Evolutionary conservation across 2,113 vertebrate genomes (phyloP), one percentile per base, ranked within the genome.

Genomic region (Limanda limanda): DNA sequence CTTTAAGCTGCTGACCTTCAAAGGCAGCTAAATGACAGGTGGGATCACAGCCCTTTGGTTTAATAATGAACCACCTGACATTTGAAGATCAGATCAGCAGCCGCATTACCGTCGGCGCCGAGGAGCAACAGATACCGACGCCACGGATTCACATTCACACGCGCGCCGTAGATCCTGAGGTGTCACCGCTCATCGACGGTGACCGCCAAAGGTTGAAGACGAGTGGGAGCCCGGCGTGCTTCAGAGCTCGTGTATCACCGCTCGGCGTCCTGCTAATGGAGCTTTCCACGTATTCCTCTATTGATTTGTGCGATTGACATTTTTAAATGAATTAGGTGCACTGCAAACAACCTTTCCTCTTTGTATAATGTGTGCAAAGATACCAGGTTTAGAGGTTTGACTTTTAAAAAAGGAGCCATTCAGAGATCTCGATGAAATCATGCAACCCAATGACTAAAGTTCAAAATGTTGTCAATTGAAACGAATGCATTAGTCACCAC

Each of bases 1-100:
- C 71, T 84, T 82, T 79, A 84, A 88, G 85, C 69, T 59, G 74
- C 79, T 91, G 88, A 92, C 89, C 91, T 91, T 92, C 84, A 83
- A 21, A 63, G 47, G 58, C 77, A 70, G 69, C 81, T 76, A 78
- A 87, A 83, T 86, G 89, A 89, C 81, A 70, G 82, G 85, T 87
- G 62, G 78, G 76, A 82, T 78, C 68, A 55, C 25, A 73, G 74
- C 56, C 24, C 70, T 79, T 67, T 70, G 76, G 62, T 87, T 84
- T 83, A 68, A 79, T 87, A 90, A 91, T 90, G 80, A 91, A 90
- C 57, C 74, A 59, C 67, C 45, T 92, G 91, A 89, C 88, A 91
- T 91, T 91, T 91, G 84, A 83, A 86, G 87, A 83, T 85, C 57
- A 70, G 75, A 82, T 88, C 86, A 69, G 76, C 47, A n/a, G 69